These are phyloP conservation scores for Patiria pectinifera DNA, from an alignment of 53 echinoderm and acorn worm species.

Conservation along the genomic window DNA sequence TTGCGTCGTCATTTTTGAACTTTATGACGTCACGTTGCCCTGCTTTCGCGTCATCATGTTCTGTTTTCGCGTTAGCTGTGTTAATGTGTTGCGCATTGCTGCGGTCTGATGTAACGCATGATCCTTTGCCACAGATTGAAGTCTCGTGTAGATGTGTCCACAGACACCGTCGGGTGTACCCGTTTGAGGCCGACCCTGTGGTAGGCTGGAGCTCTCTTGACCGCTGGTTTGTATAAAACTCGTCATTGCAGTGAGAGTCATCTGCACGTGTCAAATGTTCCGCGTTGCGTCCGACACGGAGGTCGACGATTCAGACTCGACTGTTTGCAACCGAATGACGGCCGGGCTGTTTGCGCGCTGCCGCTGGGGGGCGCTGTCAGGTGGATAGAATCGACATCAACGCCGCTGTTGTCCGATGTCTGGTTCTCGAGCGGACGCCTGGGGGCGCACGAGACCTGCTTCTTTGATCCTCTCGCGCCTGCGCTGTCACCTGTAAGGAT, in stretches of 20 bases:
- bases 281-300: constrained; percentile 41
- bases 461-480: not conserved
- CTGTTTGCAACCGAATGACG: not conserved
- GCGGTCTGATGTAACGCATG: too few species aligned
- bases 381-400: constrained; percentile 56
- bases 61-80: not conserved
- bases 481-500: not conserved
- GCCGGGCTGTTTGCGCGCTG: constrained; percentile 47
- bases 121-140: too few species aligned
- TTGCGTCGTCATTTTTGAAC: not conserved
- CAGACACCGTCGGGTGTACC: not conserved
- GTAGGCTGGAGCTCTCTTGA: not conserved
- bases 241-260: not conserved
- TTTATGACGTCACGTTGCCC: not conserved
- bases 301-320: constrained; percentile 16
- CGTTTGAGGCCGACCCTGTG: not conserved
- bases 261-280: not conserved
- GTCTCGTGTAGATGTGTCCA: not conserved
- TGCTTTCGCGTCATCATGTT: not conserved
- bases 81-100: not conserved
- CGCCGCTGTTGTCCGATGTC: constrained; percentile 71
- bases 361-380: constrained; percentile 52
- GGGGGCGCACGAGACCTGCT: not conserved
- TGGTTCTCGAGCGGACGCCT: constrained; percentile 44
- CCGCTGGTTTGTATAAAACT: not conserved